A percentile compares a stretch with the other conserved stretches of the same genome.
Evolutionary conservation across 2,888 invertebrate genomes (phyloP).

Genomic region (Laothoe populi): DNA sequence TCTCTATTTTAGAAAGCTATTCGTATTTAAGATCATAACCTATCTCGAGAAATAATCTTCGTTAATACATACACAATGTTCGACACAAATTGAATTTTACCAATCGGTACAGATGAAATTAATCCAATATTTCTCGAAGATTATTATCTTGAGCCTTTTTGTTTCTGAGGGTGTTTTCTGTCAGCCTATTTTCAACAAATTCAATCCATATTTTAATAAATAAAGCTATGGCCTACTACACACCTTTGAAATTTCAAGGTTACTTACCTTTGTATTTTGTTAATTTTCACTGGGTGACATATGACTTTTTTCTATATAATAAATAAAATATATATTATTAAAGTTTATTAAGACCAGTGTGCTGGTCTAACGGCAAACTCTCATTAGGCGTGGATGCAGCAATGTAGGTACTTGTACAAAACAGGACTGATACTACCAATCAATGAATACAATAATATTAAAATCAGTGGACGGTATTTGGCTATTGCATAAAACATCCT

Average conservation of each 20-base stretch:
- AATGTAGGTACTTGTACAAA: no score
- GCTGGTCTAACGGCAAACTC: no score
- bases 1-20: conserved; percentile 1
- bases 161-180: background rate
- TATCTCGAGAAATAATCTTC: background rate
- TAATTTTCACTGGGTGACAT: no score
- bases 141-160: background rate
- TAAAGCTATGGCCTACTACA: no score
- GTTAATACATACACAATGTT: background rate
- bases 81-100: background rate
- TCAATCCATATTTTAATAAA: background rate
- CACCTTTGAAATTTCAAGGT: no score
- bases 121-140: background rate
- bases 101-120: background rate
- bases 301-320: no score
- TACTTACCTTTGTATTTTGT: no score
- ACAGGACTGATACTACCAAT: no score
- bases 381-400: no score
- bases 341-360: no score
- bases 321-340: no score
- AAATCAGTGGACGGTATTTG: background rate
- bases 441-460: no score
- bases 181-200: background rate
- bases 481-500: background rate
- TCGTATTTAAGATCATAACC: background rate